phyloP scores from a whole-genome alignment of 2,888 invertebrate genomes.

The Orthosia gothica region DNA sequence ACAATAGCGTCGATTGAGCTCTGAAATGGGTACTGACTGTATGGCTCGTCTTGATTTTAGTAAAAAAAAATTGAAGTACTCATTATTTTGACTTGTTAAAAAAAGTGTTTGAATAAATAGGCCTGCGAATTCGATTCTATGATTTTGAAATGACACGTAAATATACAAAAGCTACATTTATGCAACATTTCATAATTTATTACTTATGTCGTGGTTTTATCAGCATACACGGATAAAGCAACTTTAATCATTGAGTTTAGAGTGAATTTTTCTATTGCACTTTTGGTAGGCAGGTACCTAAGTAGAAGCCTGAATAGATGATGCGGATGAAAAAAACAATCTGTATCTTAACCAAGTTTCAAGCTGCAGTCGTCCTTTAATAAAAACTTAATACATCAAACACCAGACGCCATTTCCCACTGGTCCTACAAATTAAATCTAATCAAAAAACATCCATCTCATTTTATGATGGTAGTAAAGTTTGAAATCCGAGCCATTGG shows the following conservation, averaged over 20 bases:
- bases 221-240: too few species aligned
- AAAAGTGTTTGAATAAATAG: too few species aligned
- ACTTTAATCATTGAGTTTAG: neutral
- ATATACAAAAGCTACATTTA: too few species aligned
- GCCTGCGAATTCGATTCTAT: too few species aligned
- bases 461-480: constrained; percentile 66
- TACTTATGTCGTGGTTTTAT: too few species aligned
- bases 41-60: neutral
- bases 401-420: constrained; percentile 44
- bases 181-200: too few species aligned
- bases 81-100: too few species aligned
- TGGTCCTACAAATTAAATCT: constrained; percentile 68
- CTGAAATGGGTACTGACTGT: neutral
- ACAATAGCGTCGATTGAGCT: too few species aligned
- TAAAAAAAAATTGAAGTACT: too few species aligned
- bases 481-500: constrained; percentile 65
- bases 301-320: neutral
- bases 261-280: neutral
- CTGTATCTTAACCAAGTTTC: neutral
- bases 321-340: neutral
- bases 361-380: constrained; percentile 19
- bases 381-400: constrained; percentile 53
- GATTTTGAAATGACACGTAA: too few species aligned
- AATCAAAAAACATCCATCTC: constrained; percentile 70
- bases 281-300: too few species aligned